A percentile compares a stretch with the other conserved stretches of the same genome.
Evolutionary conservation across 2,888 invertebrate species (phyloP).

Genomic region (Coelopa pilipes): DNA sequence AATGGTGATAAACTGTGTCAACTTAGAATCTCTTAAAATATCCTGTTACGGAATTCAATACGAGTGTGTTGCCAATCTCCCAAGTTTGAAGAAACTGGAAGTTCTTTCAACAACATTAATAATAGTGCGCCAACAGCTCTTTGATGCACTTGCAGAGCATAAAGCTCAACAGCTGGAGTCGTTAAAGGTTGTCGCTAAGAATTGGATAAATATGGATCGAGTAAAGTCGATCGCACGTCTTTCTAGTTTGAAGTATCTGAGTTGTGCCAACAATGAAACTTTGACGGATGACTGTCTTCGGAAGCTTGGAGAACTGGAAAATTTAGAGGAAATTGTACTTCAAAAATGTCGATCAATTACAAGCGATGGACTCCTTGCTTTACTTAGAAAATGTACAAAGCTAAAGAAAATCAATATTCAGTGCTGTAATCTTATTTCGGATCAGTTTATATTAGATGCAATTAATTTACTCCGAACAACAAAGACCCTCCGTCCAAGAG

Average conservation of each 20-base stretch:
- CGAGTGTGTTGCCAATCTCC: constrained; percentile 34
- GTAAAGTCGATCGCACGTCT: constrained; percentile 24
- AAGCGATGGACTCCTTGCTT: constrained; percentile 28
- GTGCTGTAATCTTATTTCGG: constrained; percentile 33
- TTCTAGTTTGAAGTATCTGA: too few relatives aligned
- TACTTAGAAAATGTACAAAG: constrained; percentile 32
- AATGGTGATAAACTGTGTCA: constrained; percentile 24
- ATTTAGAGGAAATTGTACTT: constrained; percentile 37
- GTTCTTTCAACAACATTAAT: not conserved
- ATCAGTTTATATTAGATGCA: constrained; percentile 30
- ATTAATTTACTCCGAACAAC: constrained; percentile 30
- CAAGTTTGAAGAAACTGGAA: constrained; percentile 35
- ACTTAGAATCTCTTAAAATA: constrained; percentile 38
- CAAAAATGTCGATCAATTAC: constrained; percentile 31
- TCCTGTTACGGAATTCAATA: constrained; percentile 27
- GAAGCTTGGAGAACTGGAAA: constrained; percentile 30
- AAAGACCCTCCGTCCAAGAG: constrained; percentile 8
- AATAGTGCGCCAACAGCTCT: not conserved
- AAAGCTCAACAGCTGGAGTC: constrained; percentile 36
- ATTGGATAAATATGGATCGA: constrained; percentile 22
- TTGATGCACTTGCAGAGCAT: constrained; percentile 25
- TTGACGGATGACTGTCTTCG: constrained; percentile 34
- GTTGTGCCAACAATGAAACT: constrained; percentile 22
- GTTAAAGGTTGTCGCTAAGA: constrained; percentile 35
- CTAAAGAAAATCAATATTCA: constrained; percentile 36